Evolutionary conservation across 1,140 invertebrate species (phyloP), one percentile per base, ranked within the genome.

Genomic region (Cotesia vestalis): DNA sequence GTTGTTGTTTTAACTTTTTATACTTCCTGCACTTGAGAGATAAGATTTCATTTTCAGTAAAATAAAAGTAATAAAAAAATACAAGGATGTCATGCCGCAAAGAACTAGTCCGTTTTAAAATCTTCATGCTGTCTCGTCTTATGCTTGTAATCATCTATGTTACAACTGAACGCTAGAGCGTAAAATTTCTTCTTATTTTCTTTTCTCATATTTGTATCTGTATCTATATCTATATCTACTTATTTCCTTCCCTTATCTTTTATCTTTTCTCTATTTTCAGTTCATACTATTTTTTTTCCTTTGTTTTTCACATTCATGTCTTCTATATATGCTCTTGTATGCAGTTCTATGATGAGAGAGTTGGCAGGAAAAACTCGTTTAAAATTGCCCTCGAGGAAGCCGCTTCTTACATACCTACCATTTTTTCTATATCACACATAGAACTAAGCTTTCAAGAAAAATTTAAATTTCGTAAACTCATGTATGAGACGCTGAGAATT

Each of bases 321-420:
- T 57, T 17, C 27, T 55, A 35, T 38, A 14, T 35, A 53, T 17
- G 8, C 34, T 68, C 36, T 57, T 59, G 57, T 20, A 59, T 59
- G 17, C 27, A 20, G 6, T 68, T 55, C 20, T 57, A 55, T 52
- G 57, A 63, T 57, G 20, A 35, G 52, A 53, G 63, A 67, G 40
- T 67, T 53, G 66, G 51, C 66, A 67, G 66, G 14, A 14, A 53
- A 71, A 71, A 64, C 69, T 64, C 60, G 46, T 71, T 71, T 71
- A 27, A 71, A 71, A 71, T 64, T 71, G 69, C 62, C 69, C 69
- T 64, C 27, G 35, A 64, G 69, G 62, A 71, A 59, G 57, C 17
- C 51, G 57, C 69, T 14, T 63, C 27, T 52, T 17, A 27, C 35
- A 27, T 67, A 51, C 2, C 66, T 67, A 51, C 2, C 66, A 35